Evolutionary conservation across 2,113 vertebrate species (phyloP).

Genomic region (Varanus komodoensis): DNA sequence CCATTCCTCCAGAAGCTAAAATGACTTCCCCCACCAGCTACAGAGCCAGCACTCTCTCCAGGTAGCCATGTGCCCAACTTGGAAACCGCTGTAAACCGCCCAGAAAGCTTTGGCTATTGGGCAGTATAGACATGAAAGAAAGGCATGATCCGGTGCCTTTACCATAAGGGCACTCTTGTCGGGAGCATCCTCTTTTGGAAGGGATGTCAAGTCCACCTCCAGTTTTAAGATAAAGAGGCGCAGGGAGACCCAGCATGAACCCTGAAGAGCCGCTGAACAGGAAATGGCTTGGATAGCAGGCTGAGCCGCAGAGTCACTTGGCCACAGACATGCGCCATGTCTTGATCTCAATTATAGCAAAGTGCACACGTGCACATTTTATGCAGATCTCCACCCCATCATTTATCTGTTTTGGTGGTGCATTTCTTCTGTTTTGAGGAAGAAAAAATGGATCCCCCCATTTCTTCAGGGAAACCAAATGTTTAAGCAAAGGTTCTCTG

Average conservation of each 20-base stretch:
- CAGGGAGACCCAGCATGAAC: background rate
- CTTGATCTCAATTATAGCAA: no score
- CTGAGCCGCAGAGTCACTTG: background rate
- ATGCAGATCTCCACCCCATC: no score
- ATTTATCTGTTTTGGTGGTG: no score
- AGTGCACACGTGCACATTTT: background rate
- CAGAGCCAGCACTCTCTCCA: background rate
- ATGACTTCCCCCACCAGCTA: background rate
- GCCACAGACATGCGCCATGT: background rate
- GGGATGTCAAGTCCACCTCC: background rate
- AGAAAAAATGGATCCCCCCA: background rate
- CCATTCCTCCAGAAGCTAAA: background rate
- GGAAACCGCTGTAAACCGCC: no score
- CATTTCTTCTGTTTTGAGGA: background rate
- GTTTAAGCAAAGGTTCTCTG: background rate
- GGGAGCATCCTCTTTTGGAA: background rate
- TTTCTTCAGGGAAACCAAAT: background rate
- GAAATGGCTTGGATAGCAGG: background rate
- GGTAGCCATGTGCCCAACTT: background rate
- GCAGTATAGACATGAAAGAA: no score
- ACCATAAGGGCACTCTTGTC: background rate
- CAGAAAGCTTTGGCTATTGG: no score
- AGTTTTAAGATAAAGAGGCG: background rate
- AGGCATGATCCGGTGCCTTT: background rate
- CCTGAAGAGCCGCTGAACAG: background rate